Percentiles rank a stretch among this genome's conserved stretches.
Conservation (phyloP, 2,888 invertebrate species). For the Argynnis bischoffii region DNA sequence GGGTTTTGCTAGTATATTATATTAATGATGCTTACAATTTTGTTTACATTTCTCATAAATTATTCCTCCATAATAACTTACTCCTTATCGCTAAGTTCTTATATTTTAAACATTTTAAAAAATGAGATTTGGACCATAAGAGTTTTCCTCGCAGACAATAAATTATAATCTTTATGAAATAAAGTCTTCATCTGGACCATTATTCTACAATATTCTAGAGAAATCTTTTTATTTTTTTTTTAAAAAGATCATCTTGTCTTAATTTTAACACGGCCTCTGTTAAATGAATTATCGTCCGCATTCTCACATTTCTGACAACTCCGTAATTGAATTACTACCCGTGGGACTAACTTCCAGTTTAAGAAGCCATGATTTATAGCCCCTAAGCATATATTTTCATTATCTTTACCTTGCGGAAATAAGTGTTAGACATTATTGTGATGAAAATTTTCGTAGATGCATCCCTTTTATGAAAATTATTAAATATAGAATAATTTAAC, state of each 20-base stretch:
- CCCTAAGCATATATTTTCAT: constrained; percentile 22
- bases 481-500: too few species aligned
- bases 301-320: constrained; percentile 19
- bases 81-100: too few species aligned
- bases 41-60: too few species aligned
- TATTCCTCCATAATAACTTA: too few species aligned
- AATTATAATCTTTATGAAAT: too few species aligned
- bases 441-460: constrained; percentile 7
- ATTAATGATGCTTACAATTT: too few species aligned
- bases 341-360: constrained; percentile 17
- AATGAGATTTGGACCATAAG: too few species aligned
- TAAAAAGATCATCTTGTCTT: constrained; percentile 11
- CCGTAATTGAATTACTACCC: constrained; percentile 25
- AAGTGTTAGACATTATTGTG: constrained; percentile 17
- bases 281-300: constrained; percentile 21
- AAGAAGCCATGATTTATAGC: constrained; percentile 18
- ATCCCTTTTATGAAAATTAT: neutral
- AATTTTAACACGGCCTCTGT: constrained; percentile 9
- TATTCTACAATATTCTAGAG: neutral
- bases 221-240: neutral
- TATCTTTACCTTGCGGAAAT: constrained; percentile 19
- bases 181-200: too few species aligned
- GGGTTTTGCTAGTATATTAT: too few species aligned
- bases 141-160: too few species aligned
- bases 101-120: too few species aligned